Evolutionary conservation across 64 coral and sea anemone species (phyloP), one percentile per base, ranked within the genome.

Genomic region (Stichodactyla mertensii): DNA sequence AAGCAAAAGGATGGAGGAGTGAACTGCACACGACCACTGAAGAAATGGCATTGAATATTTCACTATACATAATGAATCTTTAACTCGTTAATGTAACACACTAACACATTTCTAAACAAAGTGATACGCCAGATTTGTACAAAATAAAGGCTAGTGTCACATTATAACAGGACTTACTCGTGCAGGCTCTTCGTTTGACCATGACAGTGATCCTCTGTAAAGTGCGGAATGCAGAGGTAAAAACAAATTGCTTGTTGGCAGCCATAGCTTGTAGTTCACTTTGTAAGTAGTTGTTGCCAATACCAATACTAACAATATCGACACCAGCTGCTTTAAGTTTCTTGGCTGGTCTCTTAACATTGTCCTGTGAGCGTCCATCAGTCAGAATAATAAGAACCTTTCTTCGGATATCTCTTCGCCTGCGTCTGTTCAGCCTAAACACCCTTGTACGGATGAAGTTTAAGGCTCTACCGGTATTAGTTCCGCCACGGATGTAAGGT

Each of bases 331-430:
- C 45, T 27, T 86, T 82, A 8, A 91, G 64, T 24, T 23, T 57
- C 18, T 27, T 54, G 10, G 90, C 85, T 51, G 84, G 90, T 57
- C 52, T 19, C 20, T 54, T 55, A 82, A 91, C 78, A 20, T 71
- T 55, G 55, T 87, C 90, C 19, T 31, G 6, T 51, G 90, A 91
- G 27, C 85, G 83, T 69, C 85, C 85, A 20, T 87, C 74, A 9
- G 90, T 91, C 67, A 91, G 64, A 54, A 91, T 85, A 87, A 91
- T 55, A 18, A 91, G 85, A 1, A 91, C 60, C 55, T 58, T 91
- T 56, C 78, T 71, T 79, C 52, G 77, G 15, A 26, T 52, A 52
- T 71, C 54, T 15, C 67, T 64, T 23, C 55, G 55, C 23, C 56
- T 71, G 6, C 55, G 52, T 6, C 67, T 58, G 13, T 52, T 54